Evolutionary conservation across 2,113 vertebrate species (phyloP).

Genomic region (Tor tambroides): DNA sequence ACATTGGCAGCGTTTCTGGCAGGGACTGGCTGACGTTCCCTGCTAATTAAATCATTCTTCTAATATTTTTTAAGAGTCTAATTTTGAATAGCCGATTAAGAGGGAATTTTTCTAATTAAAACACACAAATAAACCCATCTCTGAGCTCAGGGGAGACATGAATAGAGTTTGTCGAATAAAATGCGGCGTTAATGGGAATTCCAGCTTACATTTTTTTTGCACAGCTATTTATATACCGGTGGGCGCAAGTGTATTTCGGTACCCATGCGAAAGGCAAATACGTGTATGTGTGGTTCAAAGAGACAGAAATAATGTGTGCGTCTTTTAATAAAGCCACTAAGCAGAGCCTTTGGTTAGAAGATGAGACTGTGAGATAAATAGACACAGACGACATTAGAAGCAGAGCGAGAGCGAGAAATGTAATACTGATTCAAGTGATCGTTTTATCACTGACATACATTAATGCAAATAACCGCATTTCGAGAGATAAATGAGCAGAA

Average conservation of each 20-base stretch:
- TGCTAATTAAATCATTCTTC: conserved; percentile 40
- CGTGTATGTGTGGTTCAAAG: not conserved
- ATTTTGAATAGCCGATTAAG: conserved; percentile 24
- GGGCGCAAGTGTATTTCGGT: not conserved
- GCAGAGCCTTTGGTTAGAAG: not conserved
- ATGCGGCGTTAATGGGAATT: conserved; percentile 19
- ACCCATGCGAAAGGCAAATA: not conserved
- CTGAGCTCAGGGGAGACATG: conserved; percentile 22
- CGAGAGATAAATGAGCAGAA: conserved; percentile 24
- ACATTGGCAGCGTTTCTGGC: conserved; percentile 19
- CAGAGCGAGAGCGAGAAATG: not conserved
- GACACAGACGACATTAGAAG: conserved; percentile 5
- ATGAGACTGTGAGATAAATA: conserved; percentile 33
- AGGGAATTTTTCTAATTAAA: conserved; percentile 45
- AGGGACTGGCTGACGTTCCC: not conserved
- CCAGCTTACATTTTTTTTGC: conserved; percentile 15
- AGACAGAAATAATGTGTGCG: not conserved
- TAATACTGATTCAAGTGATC: conserved; percentile 2
- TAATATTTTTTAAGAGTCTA: conserved; percentile 25
- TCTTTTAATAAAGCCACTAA: not conserved
- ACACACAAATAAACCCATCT: conserved; percentile 31
- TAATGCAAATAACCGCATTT: conserved; percentile 18
- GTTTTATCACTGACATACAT: conserved; percentile 15
- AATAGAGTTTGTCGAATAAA: conserved; percentile 27
- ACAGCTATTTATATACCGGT: conserved; percentile 2